Percentiles rank a stretch among this genome's conserved stretches.
phyloP scores from a whole-genome alignment of 2,797 vertebrate genomes.

The Peromyscus eremicus region DNA sequence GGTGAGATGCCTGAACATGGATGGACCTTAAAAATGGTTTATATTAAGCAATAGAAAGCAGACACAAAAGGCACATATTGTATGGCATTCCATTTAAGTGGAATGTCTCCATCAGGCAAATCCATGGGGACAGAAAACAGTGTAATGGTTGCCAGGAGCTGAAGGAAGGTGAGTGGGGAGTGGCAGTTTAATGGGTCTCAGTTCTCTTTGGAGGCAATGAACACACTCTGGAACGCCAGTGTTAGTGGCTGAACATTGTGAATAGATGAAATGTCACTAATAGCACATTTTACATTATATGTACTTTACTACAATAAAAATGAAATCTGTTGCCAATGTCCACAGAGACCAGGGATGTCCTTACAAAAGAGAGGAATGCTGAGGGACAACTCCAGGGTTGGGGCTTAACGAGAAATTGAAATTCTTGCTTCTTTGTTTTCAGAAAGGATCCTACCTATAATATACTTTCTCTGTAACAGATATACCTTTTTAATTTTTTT shows the following conservation, averaged over 20 bases:
- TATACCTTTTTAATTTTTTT: no score
- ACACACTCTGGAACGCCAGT: neutral
- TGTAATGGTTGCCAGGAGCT: neutral
- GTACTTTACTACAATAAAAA: slow-evolving; percentile 1
- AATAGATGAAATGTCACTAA: neutral
- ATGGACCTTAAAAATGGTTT: neutral
- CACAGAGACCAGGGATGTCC: neutral
- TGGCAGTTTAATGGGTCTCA: neutral
- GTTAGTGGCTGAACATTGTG: neutral
- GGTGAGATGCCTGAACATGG: neutral
- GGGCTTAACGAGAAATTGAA: neutral
- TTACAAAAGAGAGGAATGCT: neutral
- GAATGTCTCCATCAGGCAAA: neutral
- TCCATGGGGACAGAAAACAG: neutral
- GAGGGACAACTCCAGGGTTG: neutral
- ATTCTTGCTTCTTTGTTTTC: neutral
- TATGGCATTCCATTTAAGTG: neutral
- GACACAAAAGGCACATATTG: neutral
- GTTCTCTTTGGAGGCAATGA: neutral
- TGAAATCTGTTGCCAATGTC: neutral
- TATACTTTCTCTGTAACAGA: neutral
- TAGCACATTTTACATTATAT: neutral
- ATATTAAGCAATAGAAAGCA: neutral
- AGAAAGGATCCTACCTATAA: neutral
- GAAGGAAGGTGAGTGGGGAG: neutral